phyloP scores from a whole-genome alignment of 2,113 vertebrate species.

The Halcyon malimbica region DNA sequence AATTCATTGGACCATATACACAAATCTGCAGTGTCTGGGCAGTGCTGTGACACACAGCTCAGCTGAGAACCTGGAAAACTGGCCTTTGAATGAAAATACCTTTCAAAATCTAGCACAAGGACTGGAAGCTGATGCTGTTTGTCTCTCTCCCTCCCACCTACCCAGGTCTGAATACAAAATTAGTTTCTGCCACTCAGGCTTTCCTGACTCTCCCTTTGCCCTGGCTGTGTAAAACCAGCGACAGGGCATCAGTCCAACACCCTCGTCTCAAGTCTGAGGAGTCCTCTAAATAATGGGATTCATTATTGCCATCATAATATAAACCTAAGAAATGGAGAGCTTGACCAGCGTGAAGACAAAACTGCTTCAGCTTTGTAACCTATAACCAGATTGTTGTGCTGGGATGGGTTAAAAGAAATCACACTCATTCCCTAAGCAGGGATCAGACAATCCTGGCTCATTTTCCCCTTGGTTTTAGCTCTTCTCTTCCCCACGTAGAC shows the following conservation, averaged over 20 bases:
- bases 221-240: not conserved
- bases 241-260: not conserved
- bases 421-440: not conserved
- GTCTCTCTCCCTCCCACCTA: fast-evolving
- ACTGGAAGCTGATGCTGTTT: not conserved
- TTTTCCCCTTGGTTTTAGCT: not conserved
- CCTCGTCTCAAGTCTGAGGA: not conserved
- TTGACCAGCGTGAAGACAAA: not conserved
- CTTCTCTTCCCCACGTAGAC: not conserved
- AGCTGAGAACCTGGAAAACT: not conserved
- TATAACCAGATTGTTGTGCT: not conserved
- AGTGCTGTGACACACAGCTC: not conserved
- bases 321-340: not conserved
- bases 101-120: not conserved
- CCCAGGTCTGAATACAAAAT: not conserved
- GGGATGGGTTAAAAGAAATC: not conserved
- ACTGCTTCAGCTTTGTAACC: not conserved
- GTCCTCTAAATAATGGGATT: not conserved
- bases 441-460: not conserved
- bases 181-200: not conserved
- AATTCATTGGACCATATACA: not conserved
- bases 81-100: not conserved
- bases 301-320: not conserved
- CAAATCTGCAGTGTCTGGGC: not conserved
- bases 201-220: not conserved